Base-by-base conservation (phyloP, 2,797 vertebrate species). In the Pyrocephalus nanus region DNA sequence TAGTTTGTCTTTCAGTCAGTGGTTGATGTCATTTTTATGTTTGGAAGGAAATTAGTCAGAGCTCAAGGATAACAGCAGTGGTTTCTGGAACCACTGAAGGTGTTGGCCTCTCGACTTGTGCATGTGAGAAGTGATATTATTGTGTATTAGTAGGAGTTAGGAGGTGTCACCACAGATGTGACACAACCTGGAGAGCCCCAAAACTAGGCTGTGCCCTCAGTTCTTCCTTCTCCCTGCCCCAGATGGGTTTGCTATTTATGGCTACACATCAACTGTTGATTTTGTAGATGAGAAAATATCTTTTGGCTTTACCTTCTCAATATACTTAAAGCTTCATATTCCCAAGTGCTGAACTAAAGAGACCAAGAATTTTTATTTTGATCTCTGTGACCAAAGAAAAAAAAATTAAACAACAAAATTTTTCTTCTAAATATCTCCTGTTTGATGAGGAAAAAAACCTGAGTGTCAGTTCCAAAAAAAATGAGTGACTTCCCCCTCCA, bases 31-130 rank as follows among this genome's bases (percentile, higher is more conserved):
- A 82, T 88, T 88, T 54, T 86, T 66, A 8, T 43, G 42, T 90
- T 90, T 86, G 66, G 47, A 67, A 93, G 74, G 78, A 86, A 83
- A 84, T 93, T 64, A 92, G 79, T 90, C 94, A 95, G 76, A 86
- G 51, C 7, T 65, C n/a, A 57, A 77, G 27, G 25, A 23, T 65
- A 48, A 15, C 23, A 66, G 43, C 47, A 69, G 22, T 15, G 54
- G 62, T 62, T 80, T 42, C 66, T 61, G 17, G 21, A 57, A 38
- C 17, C 1, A 1, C 25, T 58, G 26, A 12, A 42, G 16, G 27
- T 45, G 19, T 14, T 21, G 1, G 3, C 29, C 23, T 79, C 58
- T 50, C n/a, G 58, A 22, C 36, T 64, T 32, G 19, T 11, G 42
- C 19, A 5, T 38, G 20, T 17, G 17, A 51, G 61, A 38, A 90